Base-by-base conservation (phyloP, 2,888 invertebrate species). In the Zonitis immaculata region DNA sequence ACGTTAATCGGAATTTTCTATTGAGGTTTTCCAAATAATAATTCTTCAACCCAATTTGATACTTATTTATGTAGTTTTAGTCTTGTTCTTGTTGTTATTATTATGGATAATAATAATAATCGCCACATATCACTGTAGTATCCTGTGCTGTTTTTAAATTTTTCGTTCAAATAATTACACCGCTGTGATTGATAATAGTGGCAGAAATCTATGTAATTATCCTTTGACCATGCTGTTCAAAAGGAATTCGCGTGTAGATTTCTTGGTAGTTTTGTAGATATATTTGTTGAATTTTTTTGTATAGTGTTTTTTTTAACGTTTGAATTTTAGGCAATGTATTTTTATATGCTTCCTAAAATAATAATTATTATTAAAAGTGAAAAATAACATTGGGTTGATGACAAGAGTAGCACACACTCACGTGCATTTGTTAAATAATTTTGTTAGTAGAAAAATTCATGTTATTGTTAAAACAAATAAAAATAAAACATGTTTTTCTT, bases 401-500 rank as follows among this genome's bases (percentile, higher is more conserved):
- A 49, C 35, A 47, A 22, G 32, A 7, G 25, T 18, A 49, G 35
- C 25, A 39, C 52, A 55, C 43, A 26, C 35, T 35, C 42, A 22
- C 20, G 56, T 56, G 52, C 52, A 49, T 46, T 56, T 56, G 56
- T 56, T 56, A 56, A 27, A 35, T 35, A 52, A 49, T 52, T 56
- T 18, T 52, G 56, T 56, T 56, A 56, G 56, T 32, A 54, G 44
- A 47, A 49, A 42, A 50, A 30, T 45, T 54, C 55, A 56, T 52
- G 55, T 52, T 52, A 52, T 56, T 56, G 44, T 49, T 49, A 52
- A 50, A 16, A 45, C 47, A 54, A 18, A 35, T n/a, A n/a, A n/a
- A n/a, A n/a, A 16, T 18, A 14, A 16, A 35, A 35, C 47, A 56
- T 52, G 52, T 55, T 61, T 61, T 59, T 57, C 60, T n/a, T n/a